Evolutionary conservation across 2,888 invertebrate species (phyloP).

Genomic region (Choreutis nemorana): DNA sequence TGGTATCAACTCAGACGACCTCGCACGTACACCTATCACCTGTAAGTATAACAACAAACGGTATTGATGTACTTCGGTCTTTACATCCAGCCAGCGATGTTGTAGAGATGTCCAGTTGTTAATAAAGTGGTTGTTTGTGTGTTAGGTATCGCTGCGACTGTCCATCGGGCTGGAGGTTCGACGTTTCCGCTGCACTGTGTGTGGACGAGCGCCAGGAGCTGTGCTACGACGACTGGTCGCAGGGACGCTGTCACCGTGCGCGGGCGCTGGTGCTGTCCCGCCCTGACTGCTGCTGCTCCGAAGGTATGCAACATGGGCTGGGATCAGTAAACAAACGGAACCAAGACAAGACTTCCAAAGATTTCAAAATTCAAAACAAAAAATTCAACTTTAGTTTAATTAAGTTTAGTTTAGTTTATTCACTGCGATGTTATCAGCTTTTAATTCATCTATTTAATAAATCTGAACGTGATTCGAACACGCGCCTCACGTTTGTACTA

Average conservation of each 20-base stretch:
- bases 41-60: neutral
- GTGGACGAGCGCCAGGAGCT: slow-evolving; percentile 78
- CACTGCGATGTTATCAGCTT: too few relatives aligned
- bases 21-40: too few relatives aligned
- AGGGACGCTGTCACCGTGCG: slow-evolving; percentile 44
- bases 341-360: too few relatives aligned
- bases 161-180: slow-evolving; percentile 76
- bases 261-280: slow-evolving; percentile 39
- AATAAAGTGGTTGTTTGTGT: neutral
- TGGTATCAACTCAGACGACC: too few relatives aligned
- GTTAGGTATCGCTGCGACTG: slow-evolving; percentile 81
- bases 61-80: neutral
- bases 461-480: too few relatives aligned
- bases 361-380: too few relatives aligned
- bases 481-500: too few relatives aligned
- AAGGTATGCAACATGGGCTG: slow-evolving; percentile 22
- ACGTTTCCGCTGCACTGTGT: slow-evolving; percentile 73
- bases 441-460: too few relatives aligned
- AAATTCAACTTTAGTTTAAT: too few relatives aligned
- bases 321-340: too few relatives aligned
- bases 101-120: neutral
- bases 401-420: too few relatives aligned
- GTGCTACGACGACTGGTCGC: slow-evolving; percentile 70
- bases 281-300: slow-evolving; percentile 54
- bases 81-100: too few relatives aligned